A percentile compares a stretch with the other conserved stretches of the same genome.
phyloP scores from a whole-genome alignment of 2,888 invertebrate species.

The Noctua fimbriata region DNA sequence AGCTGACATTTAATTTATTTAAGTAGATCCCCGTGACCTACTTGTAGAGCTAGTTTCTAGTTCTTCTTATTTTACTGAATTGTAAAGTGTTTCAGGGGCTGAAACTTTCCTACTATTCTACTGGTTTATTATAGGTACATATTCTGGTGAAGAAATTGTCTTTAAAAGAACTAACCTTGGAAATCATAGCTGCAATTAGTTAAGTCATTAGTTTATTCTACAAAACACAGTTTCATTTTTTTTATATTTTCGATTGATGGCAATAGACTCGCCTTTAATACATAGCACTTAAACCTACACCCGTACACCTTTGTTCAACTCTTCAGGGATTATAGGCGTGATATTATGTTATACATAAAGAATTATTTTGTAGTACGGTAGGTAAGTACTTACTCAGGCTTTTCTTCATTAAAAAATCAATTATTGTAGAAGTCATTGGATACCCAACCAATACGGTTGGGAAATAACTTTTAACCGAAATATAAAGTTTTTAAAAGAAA shows the following conservation, averaged over 20 bases:
- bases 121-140: neutral
- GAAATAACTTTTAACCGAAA: neutral
- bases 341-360: neutral
- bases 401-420: neutral
- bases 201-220: neutral
- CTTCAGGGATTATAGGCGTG: neutral
- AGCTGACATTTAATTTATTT: constrained; percentile 6
- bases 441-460: neutral
- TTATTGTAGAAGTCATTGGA: neutral
- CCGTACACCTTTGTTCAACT: too few species aligned
- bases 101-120: neutral
- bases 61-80: neutral
- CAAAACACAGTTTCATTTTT: neutral
- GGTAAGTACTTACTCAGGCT: neutral
- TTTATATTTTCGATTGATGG: neutral
- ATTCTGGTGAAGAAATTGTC: neutral
- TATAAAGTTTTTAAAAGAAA: neutral
- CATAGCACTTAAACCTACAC: neutral
- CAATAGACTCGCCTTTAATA: neutral
- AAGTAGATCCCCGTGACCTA: constrained; percentile 5
- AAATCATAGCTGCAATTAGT: neutral
- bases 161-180: neutral
- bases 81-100: neutral
- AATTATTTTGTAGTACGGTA: neutral
- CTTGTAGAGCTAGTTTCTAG: neutral